These are phyloP conservation scores for Nannoperca obscura DNA, from an alignment of 2,797 vertebrate genomes.

Conservation along the genomic window DNA sequence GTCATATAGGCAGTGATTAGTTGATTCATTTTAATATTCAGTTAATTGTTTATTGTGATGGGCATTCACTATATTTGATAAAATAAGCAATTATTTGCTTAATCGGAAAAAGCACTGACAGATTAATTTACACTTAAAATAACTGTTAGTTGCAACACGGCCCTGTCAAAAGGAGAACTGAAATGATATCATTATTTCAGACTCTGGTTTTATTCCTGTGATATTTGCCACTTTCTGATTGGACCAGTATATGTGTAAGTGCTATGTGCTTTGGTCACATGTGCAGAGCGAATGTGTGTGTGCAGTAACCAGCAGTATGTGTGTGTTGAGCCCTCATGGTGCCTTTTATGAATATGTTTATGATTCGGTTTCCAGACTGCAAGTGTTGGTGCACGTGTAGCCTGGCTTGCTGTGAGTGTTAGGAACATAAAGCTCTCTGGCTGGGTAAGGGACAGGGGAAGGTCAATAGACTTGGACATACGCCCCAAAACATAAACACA, in stretches of 20 bases:
- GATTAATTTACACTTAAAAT: background rate
- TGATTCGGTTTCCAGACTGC: constrained; percentile 13
- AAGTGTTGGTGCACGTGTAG: constrained; percentile 11
- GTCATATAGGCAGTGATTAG: no score
- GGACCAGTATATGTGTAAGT: background rate
- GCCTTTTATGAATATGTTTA: constrained; percentile 17
- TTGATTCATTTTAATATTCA: no score
- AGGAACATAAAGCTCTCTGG: constrained; percentile 10
- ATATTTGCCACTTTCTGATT: background rate
- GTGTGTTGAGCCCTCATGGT: background rate
- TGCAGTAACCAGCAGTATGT: constrained; percentile 9
- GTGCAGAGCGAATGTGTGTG: constrained; percentile 11
- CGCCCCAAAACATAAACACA: background rate
- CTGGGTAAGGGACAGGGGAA: background rate
- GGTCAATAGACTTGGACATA: constrained; percentile 12
- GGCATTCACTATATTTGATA: background rate
- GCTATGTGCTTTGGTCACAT: background rate
- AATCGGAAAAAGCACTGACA: background rate
- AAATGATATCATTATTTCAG: background rate
- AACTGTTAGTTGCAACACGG: background rate
- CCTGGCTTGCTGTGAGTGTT: constrained; percentile 2
- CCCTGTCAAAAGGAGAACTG: background rate
- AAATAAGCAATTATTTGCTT: background rate
- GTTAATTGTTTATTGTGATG: background rate
- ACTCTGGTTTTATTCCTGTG: background rate